These are phyloP conservation scores for Emydura subglobosa DNA, from an alignment of 2,113 vertebrate genomes.

Conservation along the genomic window DNA sequence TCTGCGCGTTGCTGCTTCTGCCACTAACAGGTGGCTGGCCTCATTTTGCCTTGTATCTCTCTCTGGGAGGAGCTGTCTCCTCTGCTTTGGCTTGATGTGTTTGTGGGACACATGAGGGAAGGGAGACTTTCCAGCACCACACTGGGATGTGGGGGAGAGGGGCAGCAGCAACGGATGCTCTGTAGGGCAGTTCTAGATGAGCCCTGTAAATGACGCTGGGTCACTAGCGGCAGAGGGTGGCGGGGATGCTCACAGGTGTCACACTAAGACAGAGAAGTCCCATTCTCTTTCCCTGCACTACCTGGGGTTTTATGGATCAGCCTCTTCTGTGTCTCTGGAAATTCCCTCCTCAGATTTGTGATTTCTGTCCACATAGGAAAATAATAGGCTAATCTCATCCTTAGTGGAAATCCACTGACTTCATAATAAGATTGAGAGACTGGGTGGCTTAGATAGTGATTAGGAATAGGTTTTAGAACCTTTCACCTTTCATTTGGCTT, in stretches of 20 bases:
- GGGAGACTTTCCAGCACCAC: not conserved
- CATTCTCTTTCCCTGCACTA: not conserved
- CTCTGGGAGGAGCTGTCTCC: not conserved
- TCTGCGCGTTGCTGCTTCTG: not conserved
- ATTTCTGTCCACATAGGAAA: not conserved
- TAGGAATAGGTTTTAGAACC: not conserved
- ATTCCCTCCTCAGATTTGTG: not conserved
- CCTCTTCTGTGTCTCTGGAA: not conserved
- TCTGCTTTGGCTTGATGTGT: not conserved
- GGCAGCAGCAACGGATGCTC: not conserved
- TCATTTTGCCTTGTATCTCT: not conserved
- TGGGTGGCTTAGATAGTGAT: not conserved
- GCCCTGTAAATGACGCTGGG: not conserved
- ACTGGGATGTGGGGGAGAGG: too few relatives aligned
- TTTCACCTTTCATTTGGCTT: not conserved
- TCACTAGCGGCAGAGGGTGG: not conserved
- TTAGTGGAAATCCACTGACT: not conserved
- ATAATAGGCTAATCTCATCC: not conserved
- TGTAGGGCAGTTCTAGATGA: not conserved
- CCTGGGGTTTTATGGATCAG: not conserved
- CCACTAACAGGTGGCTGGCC: fast-evolving
- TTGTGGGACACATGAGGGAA: not conserved
- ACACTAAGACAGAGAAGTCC: not conserved
- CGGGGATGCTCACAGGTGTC: not conserved
- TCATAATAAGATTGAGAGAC: not conserved